A percentile compares a stretch with the other conserved stretches of the same genome.
These are phyloP conservation scores for Tanaodytes sp. DNA, from an alignment of 2,888 invertebrate genomes.

Conservation along the genomic window DNA sequence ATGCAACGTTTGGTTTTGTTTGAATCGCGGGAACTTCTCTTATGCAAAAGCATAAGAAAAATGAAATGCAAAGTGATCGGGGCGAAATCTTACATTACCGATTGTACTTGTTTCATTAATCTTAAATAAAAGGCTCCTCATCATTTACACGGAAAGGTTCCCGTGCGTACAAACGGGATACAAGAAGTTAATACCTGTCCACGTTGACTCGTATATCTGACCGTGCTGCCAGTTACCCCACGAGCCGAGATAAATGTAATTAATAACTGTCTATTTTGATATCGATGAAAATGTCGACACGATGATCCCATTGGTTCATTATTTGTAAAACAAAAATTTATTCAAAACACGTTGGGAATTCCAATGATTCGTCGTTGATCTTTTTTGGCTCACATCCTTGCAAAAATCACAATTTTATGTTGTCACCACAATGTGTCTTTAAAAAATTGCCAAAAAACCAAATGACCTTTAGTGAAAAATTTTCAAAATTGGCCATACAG, in stretches of 20 bases:
- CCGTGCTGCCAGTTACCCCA: constrained; percentile 16
- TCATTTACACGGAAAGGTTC: constrained; percentile 49
- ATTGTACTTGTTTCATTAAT: constrained; percentile 53
- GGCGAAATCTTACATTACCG: constrained; percentile 29
- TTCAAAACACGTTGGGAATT: neutral
- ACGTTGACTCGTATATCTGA: constrained; percentile 35
- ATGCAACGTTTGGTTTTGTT: too few species aligned
- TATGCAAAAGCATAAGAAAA: too few species aligned
- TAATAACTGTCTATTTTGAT: constrained; percentile 65
- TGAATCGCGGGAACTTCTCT: too few species aligned
- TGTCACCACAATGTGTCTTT: too few species aligned
- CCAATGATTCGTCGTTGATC: too few species aligned
- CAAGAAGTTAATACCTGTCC: constrained; percentile 38
- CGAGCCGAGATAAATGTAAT: constrained; percentile 60
- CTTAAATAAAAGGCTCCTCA: constrained; percentile 49
- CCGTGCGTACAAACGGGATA: constrained; percentile 33
- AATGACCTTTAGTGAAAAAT: too few species aligned
- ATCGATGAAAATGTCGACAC: constrained; percentile 56
- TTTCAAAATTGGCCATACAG: too few species aligned
- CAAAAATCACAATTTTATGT: too few species aligned
- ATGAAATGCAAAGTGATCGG: constrained; percentile 18
- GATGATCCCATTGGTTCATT: constrained; percentile 17
- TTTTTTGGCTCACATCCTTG: too few species aligned
- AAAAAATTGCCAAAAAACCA: too few species aligned
- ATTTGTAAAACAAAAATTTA: too few species aligned